Conservation (phyloP, 2,888 invertebrate species). For the Tetramorium bicarinatum region DNA sequence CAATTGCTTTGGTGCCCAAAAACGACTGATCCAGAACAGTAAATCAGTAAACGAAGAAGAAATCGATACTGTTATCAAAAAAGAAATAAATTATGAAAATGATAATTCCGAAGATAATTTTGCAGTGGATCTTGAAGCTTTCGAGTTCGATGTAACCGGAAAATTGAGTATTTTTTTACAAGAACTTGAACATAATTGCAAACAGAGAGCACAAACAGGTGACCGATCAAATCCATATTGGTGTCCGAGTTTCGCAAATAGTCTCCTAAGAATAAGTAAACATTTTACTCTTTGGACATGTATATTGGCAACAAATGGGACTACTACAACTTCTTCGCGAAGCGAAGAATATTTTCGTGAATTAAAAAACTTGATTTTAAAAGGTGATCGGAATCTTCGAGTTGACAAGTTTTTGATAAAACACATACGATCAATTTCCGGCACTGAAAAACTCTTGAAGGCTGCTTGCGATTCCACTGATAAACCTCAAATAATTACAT, state of each 20-base stretch:
- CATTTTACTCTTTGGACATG: conserved; percentile 1
- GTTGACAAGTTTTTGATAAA: conserved; percentile 14
- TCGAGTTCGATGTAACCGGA: neutral
- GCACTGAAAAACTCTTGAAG: neutral
- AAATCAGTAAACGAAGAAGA: conserved; percentile 6
- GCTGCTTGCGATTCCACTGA: neutral
- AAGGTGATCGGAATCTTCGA: neutral
- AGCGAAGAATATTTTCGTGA: conserved; percentile 17
- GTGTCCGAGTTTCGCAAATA: neutral
- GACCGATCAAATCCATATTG: conserved; percentile 23
- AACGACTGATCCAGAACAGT: neutral
- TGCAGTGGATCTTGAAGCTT: neutral
- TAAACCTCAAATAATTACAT: neutral
- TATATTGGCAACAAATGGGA: neutral
- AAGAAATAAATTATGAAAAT: neutral
- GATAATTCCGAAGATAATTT: neutral
- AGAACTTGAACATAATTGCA: neutral
- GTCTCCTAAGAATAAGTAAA: neutral
- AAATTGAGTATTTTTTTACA: conserved; percentile 1
- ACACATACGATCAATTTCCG: neutral
- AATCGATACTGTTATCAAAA: neutral
- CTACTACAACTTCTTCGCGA: neutral
- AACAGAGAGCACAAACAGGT: neutral
- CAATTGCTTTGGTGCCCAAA: neutral
- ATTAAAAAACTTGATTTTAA: neutral